Evolutionary conservation across 2,113 vertebrate genomes (phyloP), one percentile per base, ranked within the genome.

Genomic region (Etheostoma spectabile): DNA sequence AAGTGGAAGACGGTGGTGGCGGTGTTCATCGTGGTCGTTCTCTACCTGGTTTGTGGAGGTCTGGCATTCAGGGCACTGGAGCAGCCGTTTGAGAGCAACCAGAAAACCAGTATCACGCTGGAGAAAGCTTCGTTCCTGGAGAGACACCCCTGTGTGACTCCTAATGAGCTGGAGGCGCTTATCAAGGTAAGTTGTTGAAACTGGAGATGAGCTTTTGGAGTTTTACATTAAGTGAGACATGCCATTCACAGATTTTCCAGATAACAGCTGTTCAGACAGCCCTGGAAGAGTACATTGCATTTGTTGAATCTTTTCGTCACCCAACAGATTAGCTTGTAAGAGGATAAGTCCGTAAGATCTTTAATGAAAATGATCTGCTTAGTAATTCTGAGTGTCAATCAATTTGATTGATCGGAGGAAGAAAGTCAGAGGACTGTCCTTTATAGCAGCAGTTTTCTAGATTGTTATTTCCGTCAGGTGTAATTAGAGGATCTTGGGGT

Each of bases 1-100:
- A 98, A 99, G 90, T 99, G 98, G 96, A 98, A 98, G 89, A 99
- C 98, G 0, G 98, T 99, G 83, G 92, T 98, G 69, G 97, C 97
- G 0, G 95, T 99, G 91, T 99, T 99, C 33, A 89, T 99, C 0
- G 96, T 99, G 80, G 98, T 99, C 46, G 95, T 99, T 35, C 91
- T 96, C 84, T 99, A 99, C 93, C 93, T 99, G 67, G 96, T 99
- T 45, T 95, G 95, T 0, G 98, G 98, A 0, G 97, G 97, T 3
- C 96, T 99, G 0, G 95, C 96, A 0, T 99, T 99, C 92, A 94
- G 92, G 69, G 96, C 96, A 0, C 88, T 99, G 91, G 98, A 99
- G 74, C 96, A 98, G 91, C 97, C 97, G 3, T 97, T 96, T 0
- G 98, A 99, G 92, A 98, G 95, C 87, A 90, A 92, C 81, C 96